Evolutionary conservation across 2,797 vertebrate species (phyloP).

Genomic region (Hirundo rustica): DNA sequence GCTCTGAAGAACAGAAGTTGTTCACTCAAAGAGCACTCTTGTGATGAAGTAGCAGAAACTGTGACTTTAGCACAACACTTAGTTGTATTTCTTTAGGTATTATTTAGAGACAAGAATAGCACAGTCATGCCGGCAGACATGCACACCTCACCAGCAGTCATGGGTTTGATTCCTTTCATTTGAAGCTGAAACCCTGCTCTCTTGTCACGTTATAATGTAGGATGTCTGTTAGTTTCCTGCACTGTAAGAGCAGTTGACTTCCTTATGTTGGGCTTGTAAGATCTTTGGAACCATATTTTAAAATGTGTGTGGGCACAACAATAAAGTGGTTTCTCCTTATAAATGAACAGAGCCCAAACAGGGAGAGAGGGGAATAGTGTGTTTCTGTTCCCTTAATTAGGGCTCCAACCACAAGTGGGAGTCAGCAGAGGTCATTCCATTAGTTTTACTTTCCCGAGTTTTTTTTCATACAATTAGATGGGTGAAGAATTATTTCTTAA

Average conservation of each 20-base stretch:
- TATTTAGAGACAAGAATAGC: not conserved
- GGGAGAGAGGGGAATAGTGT: not conserved
- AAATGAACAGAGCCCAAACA: not conserved
- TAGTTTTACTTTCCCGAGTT: not conserved
- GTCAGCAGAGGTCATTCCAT: conserved; percentile 4
- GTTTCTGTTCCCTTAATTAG: not conserved
- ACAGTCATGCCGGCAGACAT: not conserved
- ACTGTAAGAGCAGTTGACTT: conserved; percentile 7
- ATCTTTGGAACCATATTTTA: not conserved
- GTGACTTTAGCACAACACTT: not conserved
- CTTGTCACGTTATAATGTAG: not conserved
- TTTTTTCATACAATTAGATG: not conserved
- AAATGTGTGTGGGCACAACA: not conserved
- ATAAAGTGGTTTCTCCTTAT: not conserved
- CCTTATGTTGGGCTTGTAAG: not conserved
- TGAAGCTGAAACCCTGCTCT: conserved; percentile 9
- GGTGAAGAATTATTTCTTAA: not conserved
- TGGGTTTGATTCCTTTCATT: conserved; percentile 31
- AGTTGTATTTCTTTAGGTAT: not conserved
- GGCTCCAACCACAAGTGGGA: not conserved
- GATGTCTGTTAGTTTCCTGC: conserved; percentile 8
- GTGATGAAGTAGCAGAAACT: not conserved
- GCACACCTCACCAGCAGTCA: not conserved
- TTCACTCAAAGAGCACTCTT: not conserved
- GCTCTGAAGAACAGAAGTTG: not conserved